Evolutionary conservation across 2,888 invertebrate species (phyloP), one percentile per base, ranked within the genome.

Genomic region (Darwinula stevensoni): DNA sequence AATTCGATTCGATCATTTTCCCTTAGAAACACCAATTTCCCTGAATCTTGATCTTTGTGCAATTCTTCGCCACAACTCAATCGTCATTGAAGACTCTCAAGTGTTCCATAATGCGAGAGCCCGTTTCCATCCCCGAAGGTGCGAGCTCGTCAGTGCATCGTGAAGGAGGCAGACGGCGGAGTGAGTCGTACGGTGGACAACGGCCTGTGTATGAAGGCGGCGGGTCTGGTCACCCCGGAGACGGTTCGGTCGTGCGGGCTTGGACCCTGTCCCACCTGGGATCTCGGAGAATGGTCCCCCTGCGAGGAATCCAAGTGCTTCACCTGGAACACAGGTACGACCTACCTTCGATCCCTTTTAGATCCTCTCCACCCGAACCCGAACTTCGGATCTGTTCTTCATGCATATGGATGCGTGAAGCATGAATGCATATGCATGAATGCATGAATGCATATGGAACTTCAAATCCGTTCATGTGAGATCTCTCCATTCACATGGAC

Each of bases 261-360:
- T 30, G 61, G 62, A 36, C 63, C 63, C 36, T 73, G 73, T 44
- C 71, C 74, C 1, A 59, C 59, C 37, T 78, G 76, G 76, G 53
- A 58, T 31, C 52, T 60, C 3, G 61, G 61, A 22, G 60, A 63
- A 12, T 76, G 75, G 76, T 61, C 65, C 3, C 49, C 61, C 31
- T 76, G 74, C 44, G 61, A 63, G 39, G 62, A 62, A 39, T 65
- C 71, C 14, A 59, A 67, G 36, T 78, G 78, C 47, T 67, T 73
- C 42, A 63, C 64, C 11, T 65, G 64, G 54, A 65, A 70, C 45
- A 67, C 65, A 44, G 63, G 65, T 64, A 45, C 39, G 38, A 11
- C 14, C 16, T 11, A 16, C 32, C 17, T 9, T 13, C 4, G 3
- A 11, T 6, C 14, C 9, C 3, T 4, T 32, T n/a, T 4, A 27